Conservation (phyloP, 1,140 invertebrate genomes). For the Drosophila simulans region DNA sequence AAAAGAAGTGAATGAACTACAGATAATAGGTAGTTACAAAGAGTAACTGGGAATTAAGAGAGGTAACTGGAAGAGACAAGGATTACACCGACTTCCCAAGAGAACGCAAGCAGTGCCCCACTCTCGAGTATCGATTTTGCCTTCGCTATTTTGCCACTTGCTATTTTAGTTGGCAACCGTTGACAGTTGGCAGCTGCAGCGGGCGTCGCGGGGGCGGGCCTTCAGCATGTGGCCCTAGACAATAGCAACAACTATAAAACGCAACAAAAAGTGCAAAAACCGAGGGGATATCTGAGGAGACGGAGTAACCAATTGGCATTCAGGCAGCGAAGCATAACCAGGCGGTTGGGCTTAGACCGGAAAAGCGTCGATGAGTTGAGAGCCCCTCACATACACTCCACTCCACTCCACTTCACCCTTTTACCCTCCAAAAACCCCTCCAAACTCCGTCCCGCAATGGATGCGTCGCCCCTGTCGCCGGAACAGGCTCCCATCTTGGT, state of each 20-base stretch:
- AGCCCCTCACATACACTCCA: slow-evolving; percentile 9
- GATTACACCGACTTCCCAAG: slow-evolving; percentile 4
- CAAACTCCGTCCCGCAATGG: slow-evolving; percentile 43
- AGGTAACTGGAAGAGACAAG: slow-evolving; percentile 1
- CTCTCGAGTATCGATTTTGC: slow-evolving; percentile 28
- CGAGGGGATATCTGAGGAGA: not conserved
- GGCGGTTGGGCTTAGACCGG: slow-evolving; percentile 44
- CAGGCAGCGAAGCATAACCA: slow-evolving; percentile 61
- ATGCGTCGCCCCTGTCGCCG: slow-evolving; percentile 53
- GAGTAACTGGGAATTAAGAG: not conserved
- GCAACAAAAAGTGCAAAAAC: slow-evolving; percentile 9
- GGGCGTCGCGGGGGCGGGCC: slow-evolving; percentile 14
- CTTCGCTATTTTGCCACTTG: slow-evolving; percentile 13
- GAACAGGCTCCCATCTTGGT: slow-evolving; percentile 28
- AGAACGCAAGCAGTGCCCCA: slow-evolving; percentile 5
- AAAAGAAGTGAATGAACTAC: not conserved
- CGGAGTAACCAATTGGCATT: slow-evolving; percentile 66
- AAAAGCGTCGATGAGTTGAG: slow-evolving; percentile 74
- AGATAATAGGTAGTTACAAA: too few species aligned
- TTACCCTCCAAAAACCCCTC: slow-evolving; percentile 1
- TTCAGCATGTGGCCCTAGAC: slow-evolving; percentile 68
- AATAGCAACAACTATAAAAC: slow-evolving; percentile 28
- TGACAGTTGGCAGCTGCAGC: slow-evolving; percentile 34
- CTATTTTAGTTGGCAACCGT: slow-evolving; percentile 24
- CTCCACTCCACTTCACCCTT: slow-evolving; percentile 3